These are phyloP conservation scores for Cygnus olor DNA, from an alignment of 2,797 vertebrate genomes.

Conservation along the genomic window DNA sequence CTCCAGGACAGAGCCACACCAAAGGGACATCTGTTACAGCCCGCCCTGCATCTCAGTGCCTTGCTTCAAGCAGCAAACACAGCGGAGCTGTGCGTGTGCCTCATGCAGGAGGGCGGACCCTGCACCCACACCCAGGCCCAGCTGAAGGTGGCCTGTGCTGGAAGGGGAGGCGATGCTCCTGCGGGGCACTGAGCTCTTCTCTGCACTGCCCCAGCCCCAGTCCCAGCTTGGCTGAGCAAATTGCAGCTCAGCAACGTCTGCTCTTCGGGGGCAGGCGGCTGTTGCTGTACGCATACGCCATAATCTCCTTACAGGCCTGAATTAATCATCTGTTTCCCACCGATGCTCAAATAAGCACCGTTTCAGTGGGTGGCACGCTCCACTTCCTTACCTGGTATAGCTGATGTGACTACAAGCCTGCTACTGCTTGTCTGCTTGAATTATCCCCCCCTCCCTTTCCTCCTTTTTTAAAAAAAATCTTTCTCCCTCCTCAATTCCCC, in stretches of 20 bases:
- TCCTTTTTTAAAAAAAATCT: background rate
- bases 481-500: background rate
- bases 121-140: background rate
- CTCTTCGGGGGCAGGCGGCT: background rate
- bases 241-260: background rate
- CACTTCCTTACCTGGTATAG: background rate
- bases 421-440: background rate
- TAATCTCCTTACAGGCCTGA: background rate
- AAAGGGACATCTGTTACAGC: background rate
- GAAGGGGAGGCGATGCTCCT: background rate
- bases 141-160: accelerated
- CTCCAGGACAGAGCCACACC: background rate
- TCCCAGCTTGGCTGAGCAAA: background rate
- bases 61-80: background rate
- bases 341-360: background rate
- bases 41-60: background rate
- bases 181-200: accelerated
- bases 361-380: accelerated
- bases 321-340: background rate
- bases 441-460: background rate
- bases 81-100: background rate
- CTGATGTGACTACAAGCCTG: background rate
- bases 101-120: background rate
- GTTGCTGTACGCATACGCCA: background rate
- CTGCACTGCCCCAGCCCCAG: accelerated